Conservation (phyloP, 2,797 vertebrate genomes). For the Crax fasciolata region DNA sequence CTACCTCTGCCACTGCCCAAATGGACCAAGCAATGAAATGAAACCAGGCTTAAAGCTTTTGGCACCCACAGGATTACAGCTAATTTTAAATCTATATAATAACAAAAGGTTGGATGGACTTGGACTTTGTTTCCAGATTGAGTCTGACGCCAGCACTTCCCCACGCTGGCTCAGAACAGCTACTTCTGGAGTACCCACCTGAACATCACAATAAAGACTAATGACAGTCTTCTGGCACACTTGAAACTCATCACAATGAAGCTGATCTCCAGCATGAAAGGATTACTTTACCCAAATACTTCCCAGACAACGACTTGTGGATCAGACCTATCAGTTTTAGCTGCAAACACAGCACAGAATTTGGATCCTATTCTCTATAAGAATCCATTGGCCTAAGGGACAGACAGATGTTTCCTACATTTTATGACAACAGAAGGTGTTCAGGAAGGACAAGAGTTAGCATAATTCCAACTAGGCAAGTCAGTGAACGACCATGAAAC, state of each 20-base stretch:
- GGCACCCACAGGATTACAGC: neutral
- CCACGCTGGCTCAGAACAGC: neutral
- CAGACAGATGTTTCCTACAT: neutral
- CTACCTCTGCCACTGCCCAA: neutral
- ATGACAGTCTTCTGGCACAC: neutral
- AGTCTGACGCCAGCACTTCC: neutral
- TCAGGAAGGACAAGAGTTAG: neutral
- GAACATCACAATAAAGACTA: neutral
- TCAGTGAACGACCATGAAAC: neutral
- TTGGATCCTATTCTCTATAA: neutral
- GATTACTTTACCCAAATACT: neutral
- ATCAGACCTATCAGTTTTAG: neutral
- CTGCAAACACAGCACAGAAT: neutral
- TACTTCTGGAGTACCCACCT: neutral
- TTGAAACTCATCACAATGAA: neutral
- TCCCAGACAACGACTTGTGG: neutral
- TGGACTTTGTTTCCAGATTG: neutral
- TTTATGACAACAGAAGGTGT: neutral
- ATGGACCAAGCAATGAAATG: neutral
- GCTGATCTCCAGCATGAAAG: neutral
- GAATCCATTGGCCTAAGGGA: accelerated
- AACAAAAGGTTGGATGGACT: neutral
- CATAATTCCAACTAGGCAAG: neutral
- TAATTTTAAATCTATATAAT: accelerated
- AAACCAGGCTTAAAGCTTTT: neutral